Conservation (phyloP, 2,797 vertebrate species). For the Lepus townsendii region DNA sequence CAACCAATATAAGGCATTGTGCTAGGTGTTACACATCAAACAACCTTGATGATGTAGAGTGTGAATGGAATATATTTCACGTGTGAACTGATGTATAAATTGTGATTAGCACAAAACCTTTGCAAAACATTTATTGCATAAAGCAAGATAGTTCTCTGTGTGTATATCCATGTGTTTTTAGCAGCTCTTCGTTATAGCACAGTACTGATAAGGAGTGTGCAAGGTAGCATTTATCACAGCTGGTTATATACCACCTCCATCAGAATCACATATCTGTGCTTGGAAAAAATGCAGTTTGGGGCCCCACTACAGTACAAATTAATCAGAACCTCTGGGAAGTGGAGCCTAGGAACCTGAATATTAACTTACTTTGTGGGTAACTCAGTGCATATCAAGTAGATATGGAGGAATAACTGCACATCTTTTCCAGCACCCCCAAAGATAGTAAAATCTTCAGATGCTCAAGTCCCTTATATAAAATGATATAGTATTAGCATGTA, state of each 20-base stretch:
- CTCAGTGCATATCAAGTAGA: background rate
- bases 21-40: background rate
- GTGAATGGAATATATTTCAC: background rate
- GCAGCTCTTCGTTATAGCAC: background rate
- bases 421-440: background rate
- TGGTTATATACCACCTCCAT: background rate
- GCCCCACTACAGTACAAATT: slow-evolving; percentile 14
- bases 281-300: background rate
- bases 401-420: no score
- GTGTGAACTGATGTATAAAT: slow-evolving; percentile 41
- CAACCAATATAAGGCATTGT: background rate
- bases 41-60: background rate
- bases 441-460: background rate
- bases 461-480: background rate
- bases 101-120: background rate
- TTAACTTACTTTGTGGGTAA: background rate
- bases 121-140: slow-evolving; percentile 10
- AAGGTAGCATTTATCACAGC: background rate
- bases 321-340: background rate
- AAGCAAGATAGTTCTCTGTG: slow-evolving; percentile 26
- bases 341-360: slow-evolving; percentile 13
- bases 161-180: background rate
- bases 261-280: slow-evolving; percentile 4
- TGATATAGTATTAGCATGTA: background rate
- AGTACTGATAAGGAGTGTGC: background rate